These are phyloP conservation scores for Conus ventricosus DNA, from an alignment of 1,140 invertebrate species.

Conservation along the genomic window DNA sequence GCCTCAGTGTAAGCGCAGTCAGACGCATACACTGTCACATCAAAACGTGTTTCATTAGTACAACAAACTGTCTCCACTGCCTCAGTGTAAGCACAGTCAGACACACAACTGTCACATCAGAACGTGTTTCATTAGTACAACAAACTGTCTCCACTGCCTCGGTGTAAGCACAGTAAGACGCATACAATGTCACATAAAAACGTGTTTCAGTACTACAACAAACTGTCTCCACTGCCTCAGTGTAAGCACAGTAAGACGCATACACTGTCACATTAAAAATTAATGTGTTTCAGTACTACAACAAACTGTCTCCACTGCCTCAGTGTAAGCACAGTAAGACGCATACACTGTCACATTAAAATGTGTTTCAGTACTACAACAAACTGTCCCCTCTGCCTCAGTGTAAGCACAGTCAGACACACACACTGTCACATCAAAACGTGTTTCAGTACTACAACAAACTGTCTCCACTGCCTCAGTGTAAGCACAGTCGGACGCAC, in stretches of 20 bases:
- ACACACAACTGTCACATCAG: too few species aligned
- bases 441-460: constrained; percentile 95
- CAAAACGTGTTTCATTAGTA: constrained; percentile 97
- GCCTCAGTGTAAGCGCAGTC: constrained; percentile 62
- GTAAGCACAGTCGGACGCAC: constrained; percentile 54
- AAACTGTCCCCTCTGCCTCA: constrained; percentile 78
- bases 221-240: too few species aligned
- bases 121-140: too few species aligned
- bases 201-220: too few species aligned
- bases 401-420: constrained; percentile 56
- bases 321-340: constrained; percentile 58
- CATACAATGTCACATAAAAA: too few species aligned
- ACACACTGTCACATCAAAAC: too few species aligned
- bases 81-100: constrained; percentile 60
- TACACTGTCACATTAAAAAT: too few species aligned
- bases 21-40: too few species aligned
- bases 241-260: too few species aligned
- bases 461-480: constrained; percentile 77
- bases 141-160: constrained; percentile 79
- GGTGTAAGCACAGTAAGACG: constrained; percentile 56
- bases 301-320: constrained; percentile 80
- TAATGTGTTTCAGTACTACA: constrained; percentile 96
- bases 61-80: constrained; percentile 82
- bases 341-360: too few species aligned
- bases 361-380: constrained; percentile 96